Evolutionary conservation across 2,113 vertebrate species (phyloP).

Genomic region (Cynopterus brachyotis): DNA sequence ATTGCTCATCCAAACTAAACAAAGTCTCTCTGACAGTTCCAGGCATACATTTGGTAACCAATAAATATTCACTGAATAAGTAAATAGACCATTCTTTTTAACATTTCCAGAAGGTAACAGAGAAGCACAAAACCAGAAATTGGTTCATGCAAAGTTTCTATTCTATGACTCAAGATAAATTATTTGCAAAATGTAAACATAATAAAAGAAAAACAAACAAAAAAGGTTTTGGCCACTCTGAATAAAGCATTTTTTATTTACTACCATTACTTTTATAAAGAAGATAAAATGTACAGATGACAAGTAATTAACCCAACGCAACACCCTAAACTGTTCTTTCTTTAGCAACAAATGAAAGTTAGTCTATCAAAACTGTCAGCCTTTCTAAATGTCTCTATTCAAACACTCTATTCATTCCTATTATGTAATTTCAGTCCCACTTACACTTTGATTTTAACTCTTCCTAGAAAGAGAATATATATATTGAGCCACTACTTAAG

Average conservation of each 20-base stretch:
- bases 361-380: not conserved
- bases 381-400: not conserved
- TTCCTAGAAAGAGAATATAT: not conserved
- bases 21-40: not conserved
- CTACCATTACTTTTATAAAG: not conserved
- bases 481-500: not conserved
- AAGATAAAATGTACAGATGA: not conserved
- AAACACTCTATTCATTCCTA: not conserved
- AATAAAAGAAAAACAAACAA: not conserved
- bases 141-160: not conserved
- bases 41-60: not conserved
- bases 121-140: not conserved
- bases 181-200: not conserved
- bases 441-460: not conserved
- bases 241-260: not conserved
- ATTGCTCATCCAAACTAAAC: not conserved
- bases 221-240: not conserved
- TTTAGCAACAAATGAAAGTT: not conserved
- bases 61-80: not conserved
- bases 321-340: not conserved
- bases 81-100: not conserved
- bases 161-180: not conserved
- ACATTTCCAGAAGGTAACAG: not conserved
- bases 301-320: not conserved
- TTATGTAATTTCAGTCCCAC: not conserved